A percentile compares a stretch with the other conserved stretches of the same genome.
phyloP scores from a whole-genome alignment of 92 coral and sea anemone species.

The Siderastrea siderea region DNA sequence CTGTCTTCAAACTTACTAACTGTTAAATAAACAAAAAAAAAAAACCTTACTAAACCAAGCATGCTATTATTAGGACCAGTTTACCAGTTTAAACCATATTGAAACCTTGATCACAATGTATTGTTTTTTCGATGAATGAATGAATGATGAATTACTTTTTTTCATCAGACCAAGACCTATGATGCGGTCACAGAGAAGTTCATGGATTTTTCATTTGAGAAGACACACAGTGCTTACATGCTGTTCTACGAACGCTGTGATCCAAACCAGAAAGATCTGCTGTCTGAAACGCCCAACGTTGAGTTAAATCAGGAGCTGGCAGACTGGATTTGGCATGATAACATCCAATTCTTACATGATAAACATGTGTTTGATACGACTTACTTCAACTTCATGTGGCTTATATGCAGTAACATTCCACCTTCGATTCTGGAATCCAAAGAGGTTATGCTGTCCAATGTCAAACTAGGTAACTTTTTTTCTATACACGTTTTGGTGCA shows the following conservation, averaged over 20 bases:
- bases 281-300: slow-evolving; percentile 60
- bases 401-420: slow-evolving; percentile 90
- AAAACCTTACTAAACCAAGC: too few relatives aligned
- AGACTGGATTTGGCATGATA: slow-evolving; percentile 98
- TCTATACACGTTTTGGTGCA: too few relatives aligned
- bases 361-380: slow-evolving; percentile 98
- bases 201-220: slow-evolving; percentile 98
- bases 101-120: too few relatives aligned
- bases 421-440: slow-evolving; percentile 74
- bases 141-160: not conserved
- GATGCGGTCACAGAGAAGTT: slow-evolving; percentile 99
- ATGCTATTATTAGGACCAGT: too few relatives aligned
- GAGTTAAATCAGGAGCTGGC: slow-evolving; percentile 87
- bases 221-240: slow-evolving; percentile 99
- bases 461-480: slow-evolving; percentile 74
- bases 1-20: too few relatives aligned
- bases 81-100: too few relatives aligned
- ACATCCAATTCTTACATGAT: slow-evolving; percentile 95
- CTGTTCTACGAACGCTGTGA: slow-evolving; percentile 94
- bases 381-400: slow-evolving; percentile 96
- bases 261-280: slow-evolving; percentile 63
- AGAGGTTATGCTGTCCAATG: slow-evolving; percentile 86
- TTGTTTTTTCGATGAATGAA: too few relatives aligned
- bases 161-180: slow-evolving; percentile 91
- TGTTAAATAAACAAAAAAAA: too few relatives aligned